Conservation (phyloP, 2,888 invertebrate genomes). For the Thalpophila matura region DNA sequence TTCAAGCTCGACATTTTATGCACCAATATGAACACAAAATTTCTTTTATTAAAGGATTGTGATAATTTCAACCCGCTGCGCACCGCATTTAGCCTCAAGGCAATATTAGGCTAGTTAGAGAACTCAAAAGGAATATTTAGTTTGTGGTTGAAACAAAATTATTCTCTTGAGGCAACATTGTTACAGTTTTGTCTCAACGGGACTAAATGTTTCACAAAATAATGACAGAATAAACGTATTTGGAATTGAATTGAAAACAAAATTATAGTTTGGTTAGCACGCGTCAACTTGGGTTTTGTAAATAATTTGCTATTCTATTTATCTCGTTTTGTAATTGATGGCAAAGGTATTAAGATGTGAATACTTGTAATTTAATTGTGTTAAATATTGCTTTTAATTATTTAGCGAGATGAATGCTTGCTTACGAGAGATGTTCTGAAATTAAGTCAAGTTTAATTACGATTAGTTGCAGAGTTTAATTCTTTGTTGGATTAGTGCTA, state of each 20-base stretch:
- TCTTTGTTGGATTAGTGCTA: not conserved
- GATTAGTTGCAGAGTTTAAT: constrained; percentile 7
- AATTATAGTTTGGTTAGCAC: constrained; percentile 31
- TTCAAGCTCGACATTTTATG: constrained; percentile 32
- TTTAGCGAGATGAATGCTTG: constrained; percentile 33
- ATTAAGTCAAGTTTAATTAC: constrained; percentile 12
- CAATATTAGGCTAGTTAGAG: constrained; percentile 25
- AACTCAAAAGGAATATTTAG: constrained; percentile 44
- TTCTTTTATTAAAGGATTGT: constrained; percentile 27
- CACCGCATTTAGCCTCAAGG: constrained; percentile 5
- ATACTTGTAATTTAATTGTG: constrained; percentile 31
- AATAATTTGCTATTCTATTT: constrained; percentile 47
- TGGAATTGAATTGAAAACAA: constrained; percentile 37
- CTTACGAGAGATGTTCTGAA: constrained; percentile 2
- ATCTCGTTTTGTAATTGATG: constrained; percentile 36
- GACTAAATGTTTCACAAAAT: constrained; percentile 34
- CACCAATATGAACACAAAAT: constrained; percentile 28
- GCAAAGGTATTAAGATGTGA: constrained; percentile 27
- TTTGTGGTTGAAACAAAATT: constrained; percentile 41
- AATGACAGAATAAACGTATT: constrained; percentile 33
- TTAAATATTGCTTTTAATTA: constrained; percentile 24
- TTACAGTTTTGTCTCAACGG: constrained; percentile 26
- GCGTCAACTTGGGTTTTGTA: constrained; percentile 27
- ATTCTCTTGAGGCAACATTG: constrained; percentile 25
- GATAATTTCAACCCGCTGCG: constrained; percentile 7